phyloP scores from a whole-genome alignment of 2,113 vertebrate species.

The Bubo scandiacus region DNA sequence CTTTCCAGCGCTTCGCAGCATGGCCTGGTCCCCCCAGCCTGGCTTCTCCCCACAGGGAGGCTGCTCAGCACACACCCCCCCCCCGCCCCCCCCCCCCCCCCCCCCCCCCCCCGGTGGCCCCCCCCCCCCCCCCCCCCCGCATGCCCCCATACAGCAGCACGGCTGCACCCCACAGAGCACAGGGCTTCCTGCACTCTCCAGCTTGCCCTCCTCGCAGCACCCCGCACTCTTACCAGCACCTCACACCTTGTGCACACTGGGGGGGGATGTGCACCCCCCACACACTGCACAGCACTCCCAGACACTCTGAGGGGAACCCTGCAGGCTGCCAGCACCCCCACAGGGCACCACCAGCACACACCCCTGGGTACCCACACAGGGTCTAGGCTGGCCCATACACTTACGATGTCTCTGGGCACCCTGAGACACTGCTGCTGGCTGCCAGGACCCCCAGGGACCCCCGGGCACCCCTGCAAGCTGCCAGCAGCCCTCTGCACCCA shows the following conservation, averaged over 20 bases:
- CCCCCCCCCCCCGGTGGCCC: too few relatives aligned
- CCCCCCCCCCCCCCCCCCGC: neutral
- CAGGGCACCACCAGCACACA: neutral
- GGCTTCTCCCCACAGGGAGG: rapidly evolving
- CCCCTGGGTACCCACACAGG: neutral
- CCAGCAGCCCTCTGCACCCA: neutral
- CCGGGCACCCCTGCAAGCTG: neutral
- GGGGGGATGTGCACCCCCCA: too few relatives aligned
- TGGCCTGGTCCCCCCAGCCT: rapidly evolving
- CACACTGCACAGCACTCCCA: rapidly evolving
- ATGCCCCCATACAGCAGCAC: neutral
- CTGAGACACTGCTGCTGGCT: neutral
- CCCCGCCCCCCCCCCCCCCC: too few relatives aligned
- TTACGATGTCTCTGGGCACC: rapidly evolving
- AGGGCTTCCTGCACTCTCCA: neutral
- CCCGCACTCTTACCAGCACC: neutral
- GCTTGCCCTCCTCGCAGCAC: neutral
- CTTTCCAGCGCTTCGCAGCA: rapidly evolving
- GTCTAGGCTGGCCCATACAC: too few relatives aligned
- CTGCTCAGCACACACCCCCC: neutral
- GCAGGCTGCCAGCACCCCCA: rapidly evolving
- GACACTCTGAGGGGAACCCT: neutral
- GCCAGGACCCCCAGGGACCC: neutral
- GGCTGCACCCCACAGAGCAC: rapidly evolving
- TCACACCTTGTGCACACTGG: neutral